Percentiles rank a stretch among this genome's conserved stretches.
Evolutionary conservation across 2,888 invertebrate genomes (phyloP).

Genomic region (Netelia inedita): DNA sequence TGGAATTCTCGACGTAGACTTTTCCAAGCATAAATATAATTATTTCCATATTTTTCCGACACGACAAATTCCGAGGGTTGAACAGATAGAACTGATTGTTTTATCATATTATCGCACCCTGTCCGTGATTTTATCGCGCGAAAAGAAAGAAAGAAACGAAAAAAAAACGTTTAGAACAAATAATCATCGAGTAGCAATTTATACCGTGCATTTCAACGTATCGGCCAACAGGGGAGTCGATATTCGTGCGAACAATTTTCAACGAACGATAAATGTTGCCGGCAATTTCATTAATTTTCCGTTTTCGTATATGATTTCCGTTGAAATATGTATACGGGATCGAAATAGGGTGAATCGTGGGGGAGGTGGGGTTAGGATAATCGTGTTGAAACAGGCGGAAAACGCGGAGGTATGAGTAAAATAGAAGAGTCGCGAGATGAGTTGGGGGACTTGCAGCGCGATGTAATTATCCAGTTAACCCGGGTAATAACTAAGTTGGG

Average conservation of each 20-base stretch:
- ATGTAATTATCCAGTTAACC: slow-evolving; percentile 69
- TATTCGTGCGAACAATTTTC: too few species aligned
- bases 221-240: too few species aligned
- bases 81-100: neutral
- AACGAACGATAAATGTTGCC: too few species aligned
- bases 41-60: neutral
- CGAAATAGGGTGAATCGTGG: neutral
- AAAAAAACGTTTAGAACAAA: neutral
- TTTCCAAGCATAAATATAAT: slow-evolving; percentile 20
- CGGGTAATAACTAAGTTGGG: slow-evolving; percentile 66
- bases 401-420: slow-evolving; percentile 30
- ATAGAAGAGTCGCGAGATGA: slow-evolving; percentile 35
- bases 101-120: neutral
- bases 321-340: too few species aligned
- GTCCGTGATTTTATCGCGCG: neutral
- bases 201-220: too few species aligned
- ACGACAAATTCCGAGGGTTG: neutral
- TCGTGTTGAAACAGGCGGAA: slow-evolving; percentile 56
- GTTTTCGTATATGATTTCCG: too few species aligned
- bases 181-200: too few species aligned
- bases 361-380: slow-evolving; percentile 25
- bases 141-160: neutral
- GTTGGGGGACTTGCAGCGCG: slow-evolving; percentile 38
- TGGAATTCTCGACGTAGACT: neutral
- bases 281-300: too few species aligned